phyloP scores from a whole-genome alignment of 2,888 invertebrate genomes.

The Plagodis dolabraria region DNA sequence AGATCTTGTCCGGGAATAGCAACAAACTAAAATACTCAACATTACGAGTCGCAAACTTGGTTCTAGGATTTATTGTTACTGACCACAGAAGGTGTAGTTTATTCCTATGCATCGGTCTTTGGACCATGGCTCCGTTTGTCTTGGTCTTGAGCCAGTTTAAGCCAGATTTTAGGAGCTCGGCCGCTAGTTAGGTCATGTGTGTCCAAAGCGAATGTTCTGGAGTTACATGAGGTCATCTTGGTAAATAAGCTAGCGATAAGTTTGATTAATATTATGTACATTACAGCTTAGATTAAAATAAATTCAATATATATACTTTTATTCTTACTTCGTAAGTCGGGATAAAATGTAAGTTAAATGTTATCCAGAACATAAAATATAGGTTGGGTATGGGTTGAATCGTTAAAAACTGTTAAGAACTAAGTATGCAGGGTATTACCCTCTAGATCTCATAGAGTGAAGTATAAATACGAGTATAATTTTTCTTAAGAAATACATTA shows the following conservation, averaged over 20 bases:
- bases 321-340: too few species aligned
- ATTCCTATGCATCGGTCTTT: constrained; percentile 42
- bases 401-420: too few species aligned
- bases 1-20: constrained; percentile 23
- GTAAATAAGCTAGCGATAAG: neutral
- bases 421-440: too few species aligned
- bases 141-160: constrained; percentile 40
- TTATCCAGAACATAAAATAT: too few species aligned
- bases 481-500: too few species aligned
- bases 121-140: constrained; percentile 35
- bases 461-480: too few species aligned
- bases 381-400: too few species aligned
- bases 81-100: constrained; percentile 26
- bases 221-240: constrained; percentile 11
- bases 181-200: constrained; percentile 27
- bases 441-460: too few species aligned
- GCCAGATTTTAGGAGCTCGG: constrained; percentile 31
- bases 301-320: too few species aligned
- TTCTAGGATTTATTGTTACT: constrained; percentile 24
- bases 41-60: constrained; percentile 22
- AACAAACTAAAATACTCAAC: constrained; percentile 16
- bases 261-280: neutral
- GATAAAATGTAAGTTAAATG: too few species aligned
- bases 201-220: constrained; percentile 17
- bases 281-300: too few species aligned